Percentiles rank a stretch among this genome's conserved stretches.
Evolutionary conservation across 1,140 invertebrate genomes (phyloP).

Genomic region (Sitobion miscanthi): DNA sequence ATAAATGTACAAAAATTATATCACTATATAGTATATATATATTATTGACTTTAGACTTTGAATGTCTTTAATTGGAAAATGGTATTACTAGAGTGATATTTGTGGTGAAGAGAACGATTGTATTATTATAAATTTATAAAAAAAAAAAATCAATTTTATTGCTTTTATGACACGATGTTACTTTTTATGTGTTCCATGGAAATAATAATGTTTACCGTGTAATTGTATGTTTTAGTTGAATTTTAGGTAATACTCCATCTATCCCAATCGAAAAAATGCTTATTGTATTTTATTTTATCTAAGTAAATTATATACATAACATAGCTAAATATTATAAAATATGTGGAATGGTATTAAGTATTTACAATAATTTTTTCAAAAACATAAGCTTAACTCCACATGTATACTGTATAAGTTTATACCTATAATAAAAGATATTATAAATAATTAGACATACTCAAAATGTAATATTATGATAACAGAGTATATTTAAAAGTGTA

Average conservation of each 20-base stretch:
- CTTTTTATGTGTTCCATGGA: background rate
- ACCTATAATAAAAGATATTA: no score
- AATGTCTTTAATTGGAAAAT: background rate
- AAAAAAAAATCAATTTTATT: background rate
- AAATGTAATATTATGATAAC: background rate
- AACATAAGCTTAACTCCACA: no score
- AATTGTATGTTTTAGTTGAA: background rate
- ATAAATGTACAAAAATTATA: background rate
- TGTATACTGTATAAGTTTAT: no score
- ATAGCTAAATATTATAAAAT: background rate
- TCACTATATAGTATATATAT: background rate
- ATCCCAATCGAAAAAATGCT: background rate
- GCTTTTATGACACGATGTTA: background rate
- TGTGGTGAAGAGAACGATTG: background rate
- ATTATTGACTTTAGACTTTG: background rate
- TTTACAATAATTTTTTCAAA: background rate
- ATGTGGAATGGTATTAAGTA: background rate
- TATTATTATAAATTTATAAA: background rate
- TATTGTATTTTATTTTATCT: background rate
- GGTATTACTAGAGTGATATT: background rate
- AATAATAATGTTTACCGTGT: no score
- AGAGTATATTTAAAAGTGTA: no score
- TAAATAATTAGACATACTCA: no score
- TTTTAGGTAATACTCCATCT: background rate
- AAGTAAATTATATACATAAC: background rate